A percentile compares a stretch with the other conserved stretches of the same genome.
These are phyloP conservation scores for Lutjanus argentimaculatus DNA, from an alignment of 2,797 vertebrate genomes.

Conservation along the genomic window DNA sequence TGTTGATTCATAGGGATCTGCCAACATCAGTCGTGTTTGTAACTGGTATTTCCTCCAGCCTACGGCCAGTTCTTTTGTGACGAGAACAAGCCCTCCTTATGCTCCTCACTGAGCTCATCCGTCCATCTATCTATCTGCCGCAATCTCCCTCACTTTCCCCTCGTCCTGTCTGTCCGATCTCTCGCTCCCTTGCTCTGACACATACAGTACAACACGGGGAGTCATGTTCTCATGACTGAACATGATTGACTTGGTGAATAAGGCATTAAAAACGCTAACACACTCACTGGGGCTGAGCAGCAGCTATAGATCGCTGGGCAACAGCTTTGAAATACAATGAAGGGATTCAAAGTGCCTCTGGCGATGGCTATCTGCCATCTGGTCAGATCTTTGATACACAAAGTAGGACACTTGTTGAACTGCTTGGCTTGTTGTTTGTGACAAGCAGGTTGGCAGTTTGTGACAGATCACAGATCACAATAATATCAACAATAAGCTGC, in stretches of 20 bases:
- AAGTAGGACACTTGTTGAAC: conserved; percentile 76
- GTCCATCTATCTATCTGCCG: conserved; percentile 71
- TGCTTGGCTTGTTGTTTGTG: conserved; percentile 69
- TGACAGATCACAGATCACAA: conserved; percentile 74
- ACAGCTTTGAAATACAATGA: conserved; percentile 81
- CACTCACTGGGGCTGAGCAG: conserved; percentile 68
- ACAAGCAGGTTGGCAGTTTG: conserved; percentile 62
- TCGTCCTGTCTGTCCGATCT: conserved; percentile 56
- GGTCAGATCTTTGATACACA: conserved; percentile 83
- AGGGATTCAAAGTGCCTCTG: conserved; percentile 77
- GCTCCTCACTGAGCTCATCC: conserved; percentile 83
- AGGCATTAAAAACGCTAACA: conserved; percentile 76
- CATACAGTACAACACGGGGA: conserved; percentile 71
- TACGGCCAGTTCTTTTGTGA: conserved; percentile 84
- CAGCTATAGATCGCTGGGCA: conserved; percentile 78
- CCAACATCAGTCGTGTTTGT: conserved; percentile 80
- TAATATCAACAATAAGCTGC: conserved; percentile 65
- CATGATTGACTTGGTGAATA: conserved; percentile 80
- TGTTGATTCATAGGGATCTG: conserved; percentile 82
- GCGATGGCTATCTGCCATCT: conserved; percentile 81
- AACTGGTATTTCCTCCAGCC: conserved; percentile 86
- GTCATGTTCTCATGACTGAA: conserved; percentile 84
- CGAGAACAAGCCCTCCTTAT: conserved; percentile 85
- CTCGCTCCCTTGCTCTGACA: conserved; percentile 67
- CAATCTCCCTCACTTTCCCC: conserved; percentile 62